Base-by-base conservation (phyloP, 2,797 vertebrate species). In the Paratrypauchen microcephalus region DNA sequence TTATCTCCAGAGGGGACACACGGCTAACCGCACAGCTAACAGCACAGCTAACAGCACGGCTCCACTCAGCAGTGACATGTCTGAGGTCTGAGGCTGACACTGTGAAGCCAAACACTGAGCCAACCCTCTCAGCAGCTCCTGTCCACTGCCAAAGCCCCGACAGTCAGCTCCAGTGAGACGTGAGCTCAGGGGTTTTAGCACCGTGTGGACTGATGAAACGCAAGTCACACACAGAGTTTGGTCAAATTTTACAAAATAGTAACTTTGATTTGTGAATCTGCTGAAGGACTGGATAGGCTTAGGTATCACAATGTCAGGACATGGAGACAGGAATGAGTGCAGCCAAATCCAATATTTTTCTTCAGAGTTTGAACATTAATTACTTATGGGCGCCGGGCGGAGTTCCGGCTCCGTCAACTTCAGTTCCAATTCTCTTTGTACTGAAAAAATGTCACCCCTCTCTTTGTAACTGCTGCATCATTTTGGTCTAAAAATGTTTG, bases 61-160 rank as follows among this genome's bases (percentile, higher is more conserved):
- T 66, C 72, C 58, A 32, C 54, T 71, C 77, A 78, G 78, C 83
- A 80, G 82, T 80, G 78, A 86, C 84, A 83, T 76, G 80, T 75
- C 81, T 75, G 82, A 76, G 50, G 78, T 75, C 81, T 76, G 82
- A 77, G 50, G 78, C 79, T 67, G 73, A 88, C 82, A 82, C 75
- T 82, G 86, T 80, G 84, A 85, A 86, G 84, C 79, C 79, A 75
- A 81, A 64, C 77, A 82, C 63, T 75, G 87, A 85, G 86, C 81
- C 77, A 77, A 78, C 83, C 80, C 85, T 83, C 84, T 84, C 69
- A 39, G 62, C 75, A 77, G 77, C 84, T 68, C 75, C 66, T 61
- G 79, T 74, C 71, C 77, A 45, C 78, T 68, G 86, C 73, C 77
- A 81, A 70, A 77, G 70, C 56, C 75, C 76, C 82, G 66, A 62